Evolutionary conservation across 2,888 invertebrate genomes (phyloP).

Genomic region (Athalia rosae): DNA sequence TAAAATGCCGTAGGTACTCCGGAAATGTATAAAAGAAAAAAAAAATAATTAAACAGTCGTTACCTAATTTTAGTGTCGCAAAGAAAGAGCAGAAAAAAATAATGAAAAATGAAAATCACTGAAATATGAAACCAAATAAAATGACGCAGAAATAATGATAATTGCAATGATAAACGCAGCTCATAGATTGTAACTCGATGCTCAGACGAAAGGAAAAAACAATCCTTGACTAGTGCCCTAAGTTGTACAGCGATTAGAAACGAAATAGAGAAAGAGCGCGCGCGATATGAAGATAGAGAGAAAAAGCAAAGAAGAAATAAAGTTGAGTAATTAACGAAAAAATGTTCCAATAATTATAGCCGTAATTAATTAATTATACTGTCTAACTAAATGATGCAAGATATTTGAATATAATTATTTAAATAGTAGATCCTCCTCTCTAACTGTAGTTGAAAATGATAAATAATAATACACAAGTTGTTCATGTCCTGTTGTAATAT

Average conservation of each 20-base stretch:
- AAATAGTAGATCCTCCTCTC: slow-evolving; percentile 43
- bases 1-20: slow-evolving; percentile 32
- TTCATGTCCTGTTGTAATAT: slow-evolving; percentile 44
- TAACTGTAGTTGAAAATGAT: slow-evolving; percentile 42
- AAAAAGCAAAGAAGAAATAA: background rate
- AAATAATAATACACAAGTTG: slow-evolving; percentile 38
- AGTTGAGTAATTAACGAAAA: slow-evolving; percentile 38
- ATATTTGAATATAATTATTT: slow-evolving; percentile 41
- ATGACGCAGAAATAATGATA: slow-evolving; percentile 40
- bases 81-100: slow-evolving; percentile 30
- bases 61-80: slow-evolving; percentile 59
- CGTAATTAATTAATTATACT: slow-evolving; percentile 45
- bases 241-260: slow-evolving; percentile 41
- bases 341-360: slow-evolving; percentile 45
- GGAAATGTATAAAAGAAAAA: slow-evolving; percentile 39
- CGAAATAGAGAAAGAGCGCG: background rate
- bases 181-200: slow-evolving; percentile 36
- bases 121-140: slow-evolving; percentile 25
- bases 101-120: slow-evolving; percentile 37
- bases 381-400: slow-evolving; percentile 32
- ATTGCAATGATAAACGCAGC: slow-evolving; percentile 37
- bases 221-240: slow-evolving; percentile 40
- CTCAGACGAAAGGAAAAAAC: slow-evolving; percentile 29
- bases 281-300: background rate
- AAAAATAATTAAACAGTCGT: slow-evolving; percentile 55